Evolutionary conservation across 2,888 invertebrate species (phyloP).

Genomic region (Morpho achilles): DNA sequence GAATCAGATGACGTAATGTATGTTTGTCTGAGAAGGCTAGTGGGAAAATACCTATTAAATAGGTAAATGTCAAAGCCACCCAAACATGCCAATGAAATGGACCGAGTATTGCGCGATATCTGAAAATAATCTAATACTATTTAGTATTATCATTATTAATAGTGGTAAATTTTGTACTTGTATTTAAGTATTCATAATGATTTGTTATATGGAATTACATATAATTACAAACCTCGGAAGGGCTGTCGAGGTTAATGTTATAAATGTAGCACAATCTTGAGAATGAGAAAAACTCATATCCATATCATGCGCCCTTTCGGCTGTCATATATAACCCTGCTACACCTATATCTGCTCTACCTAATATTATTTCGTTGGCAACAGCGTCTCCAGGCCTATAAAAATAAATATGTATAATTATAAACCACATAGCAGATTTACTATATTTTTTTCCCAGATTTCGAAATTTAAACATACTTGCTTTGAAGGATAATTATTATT

Average conservation of each 20-base stretch:
- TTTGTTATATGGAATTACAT: background rate
- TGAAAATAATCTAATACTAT: slow-evolving; percentile 39
- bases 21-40: slow-evolving; percentile 86
- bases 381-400: slow-evolving; percentile 80
- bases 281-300: slow-evolving; percentile 84
- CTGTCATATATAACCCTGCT: slow-evolving; percentile 85
- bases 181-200: no score
- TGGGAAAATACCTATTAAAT: slow-evolving; percentile 86
- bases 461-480: no score
- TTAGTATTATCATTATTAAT: no score
- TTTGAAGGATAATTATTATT: no score
- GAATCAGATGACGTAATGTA: slow-evolving; percentile 81
- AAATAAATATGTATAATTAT: background rate
- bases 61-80: slow-evolving; percentile 84
- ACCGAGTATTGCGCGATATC: slow-evolving; percentile 90
- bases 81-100: slow-evolving; percentile 91
- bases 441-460: no score
- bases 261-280: slow-evolving; percentile 87
- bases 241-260: slow-evolving; percentile 87
- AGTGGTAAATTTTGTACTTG: no score
- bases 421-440: no score
- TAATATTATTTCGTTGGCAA: slow-evolving; percentile 72
- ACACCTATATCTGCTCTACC: slow-evolving; percentile 83
- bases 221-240: slow-evolving; percentile 79
- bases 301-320: slow-evolving; percentile 66